Conservation (phyloP, 2,888 invertebrate species). For the Pseudeuparius sepicola region DNA sequence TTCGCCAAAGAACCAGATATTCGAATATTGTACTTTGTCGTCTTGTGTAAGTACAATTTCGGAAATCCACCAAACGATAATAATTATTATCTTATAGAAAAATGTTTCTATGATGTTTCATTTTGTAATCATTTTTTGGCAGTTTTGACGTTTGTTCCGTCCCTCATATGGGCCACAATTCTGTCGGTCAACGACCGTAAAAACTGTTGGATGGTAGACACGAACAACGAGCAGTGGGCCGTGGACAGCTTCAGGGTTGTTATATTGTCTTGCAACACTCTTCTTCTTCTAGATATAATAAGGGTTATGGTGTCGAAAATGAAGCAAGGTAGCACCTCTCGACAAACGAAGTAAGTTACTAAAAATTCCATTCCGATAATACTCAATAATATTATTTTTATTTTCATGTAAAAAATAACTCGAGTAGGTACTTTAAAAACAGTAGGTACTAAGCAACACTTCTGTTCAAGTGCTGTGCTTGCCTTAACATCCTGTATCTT, state of each 20-base stretch:
- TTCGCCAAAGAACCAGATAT: constrained; percentile 48
- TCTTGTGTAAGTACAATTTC: constrained; percentile 37
- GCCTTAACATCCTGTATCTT: too few species aligned
- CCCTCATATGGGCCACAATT: constrained; percentile 45
- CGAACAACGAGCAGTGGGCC: constrained; percentile 49
- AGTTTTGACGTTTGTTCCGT: constrained; percentile 44
- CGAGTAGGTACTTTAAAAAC: too few species aligned
- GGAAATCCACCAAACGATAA: too few species aligned
- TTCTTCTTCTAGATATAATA: constrained; percentile 53
- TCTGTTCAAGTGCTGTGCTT: too few species aligned
- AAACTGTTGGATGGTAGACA: constrained; percentile 53
- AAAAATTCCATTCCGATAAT: too few species aligned
- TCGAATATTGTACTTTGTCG: constrained; percentile 39
- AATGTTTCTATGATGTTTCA: too few species aligned
- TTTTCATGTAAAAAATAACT: too few species aligned
- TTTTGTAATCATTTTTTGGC: too few species aligned
- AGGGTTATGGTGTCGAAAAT: constrained; percentile 55
- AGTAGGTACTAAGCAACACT: too few species aligned
- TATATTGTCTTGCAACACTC: constrained; percentile 47
- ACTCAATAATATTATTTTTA: too few species aligned
- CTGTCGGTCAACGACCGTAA: constrained; percentile 43
- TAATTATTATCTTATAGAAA: too few species aligned
- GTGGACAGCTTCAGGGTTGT: constrained; percentile 49
- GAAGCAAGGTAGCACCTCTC: constrained; percentile 44
- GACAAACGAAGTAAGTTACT: constrained; percentile 33